Conservation (phyloP, 2,888 invertebrate genomes). For the Drosophila paramelanica region DNA sequence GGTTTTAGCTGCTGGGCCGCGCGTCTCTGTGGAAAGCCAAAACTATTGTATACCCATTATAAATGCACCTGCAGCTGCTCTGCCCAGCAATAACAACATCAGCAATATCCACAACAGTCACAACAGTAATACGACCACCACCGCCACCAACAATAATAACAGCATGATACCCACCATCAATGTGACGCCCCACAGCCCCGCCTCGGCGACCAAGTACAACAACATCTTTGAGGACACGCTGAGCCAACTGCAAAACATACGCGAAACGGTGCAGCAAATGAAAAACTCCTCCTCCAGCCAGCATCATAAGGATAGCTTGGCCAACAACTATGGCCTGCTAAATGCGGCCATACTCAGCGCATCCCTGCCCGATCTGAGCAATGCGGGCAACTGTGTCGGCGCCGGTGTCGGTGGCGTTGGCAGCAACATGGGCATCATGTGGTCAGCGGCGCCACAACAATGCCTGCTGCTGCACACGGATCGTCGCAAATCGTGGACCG, state of each 20-base stretch:
- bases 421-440: constrained; percentile 66
- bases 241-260: constrained; percentile 84
- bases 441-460: constrained; percentile 83
- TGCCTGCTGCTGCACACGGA: constrained; percentile 83
- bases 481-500: constrained; percentile 94
- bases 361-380: constrained; percentile 84
- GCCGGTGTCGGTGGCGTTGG: neutral
- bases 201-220: constrained; percentile 90
- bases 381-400: constrained; percentile 57
- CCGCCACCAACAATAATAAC: constrained; percentile 53
- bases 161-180: constrained; percentile 92
- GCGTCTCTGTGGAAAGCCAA: constrained; percentile 73
- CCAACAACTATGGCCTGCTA: constrained; percentile 77
- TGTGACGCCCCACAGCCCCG: constrained; percentile 95
- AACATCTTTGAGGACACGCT: constrained; percentile 86
- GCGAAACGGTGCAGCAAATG: constrained; percentile 85
- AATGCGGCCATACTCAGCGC: constrained; percentile 78
- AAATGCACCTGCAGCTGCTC: constrained; percentile 68
- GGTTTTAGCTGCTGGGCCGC: constrained; percentile 35
- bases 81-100: constrained; percentile 19
- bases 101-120: constrained; percentile 64
- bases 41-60: constrained; percentile 83
- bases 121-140: constrained; percentile 46
- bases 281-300: constrained; percentile 82
- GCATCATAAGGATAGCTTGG: constrained; percentile 79